Evolutionary conservation across 92 coral and sea anemone genomes (phyloP), one percentile per base, ranked within the genome.

Genomic region (Plumapathes pennacea): DNA sequence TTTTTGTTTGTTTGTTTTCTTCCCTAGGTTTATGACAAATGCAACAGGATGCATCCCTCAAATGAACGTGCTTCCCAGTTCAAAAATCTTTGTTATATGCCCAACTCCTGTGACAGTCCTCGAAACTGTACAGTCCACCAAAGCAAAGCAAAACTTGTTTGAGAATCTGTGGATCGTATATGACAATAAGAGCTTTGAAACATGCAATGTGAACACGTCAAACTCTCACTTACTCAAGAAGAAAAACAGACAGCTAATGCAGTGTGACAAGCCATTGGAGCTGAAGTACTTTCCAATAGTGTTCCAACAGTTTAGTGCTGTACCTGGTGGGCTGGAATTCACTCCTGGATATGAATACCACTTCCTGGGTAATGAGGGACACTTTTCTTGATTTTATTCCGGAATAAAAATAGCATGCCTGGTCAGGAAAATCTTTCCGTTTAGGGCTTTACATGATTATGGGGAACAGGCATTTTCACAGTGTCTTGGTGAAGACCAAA

Each of bases 91-190:
- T 1, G 34, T 62, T 11, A 41, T 62, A 2, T 62, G 69, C 26
- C 69, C 69, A 29, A 46, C 37, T 62, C 56, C 46, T 10, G 23
- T 44, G 18, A 48, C 49, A 22, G 49, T 62, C 25, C 46, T 62
- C 56, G 33, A 62, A 26, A 45, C 69, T 14, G 29, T 62, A 17
- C 30, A 38, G 13, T 46, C 56, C 46, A 48, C 18, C 9, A 55
- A 55, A 4, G 48, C 69, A 0, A 27, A 55, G 20, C 46, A 57
- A 3, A 57, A 46, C 7, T 41, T 62, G 17, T 62, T 33, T 15
- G 69, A 62, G 15, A 62, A 62, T 38, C 13, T 62, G 8, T 62
- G 69, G 69, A 62, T 62, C 5, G 69, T 62, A 14, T 62, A 62
- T 17, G 69, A 62, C 23, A 15, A 30, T 0, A 0, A 21, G 10